Conservation (phyloP, 2,113 vertebrate species). For the Scophthalmus maximus region DNA sequence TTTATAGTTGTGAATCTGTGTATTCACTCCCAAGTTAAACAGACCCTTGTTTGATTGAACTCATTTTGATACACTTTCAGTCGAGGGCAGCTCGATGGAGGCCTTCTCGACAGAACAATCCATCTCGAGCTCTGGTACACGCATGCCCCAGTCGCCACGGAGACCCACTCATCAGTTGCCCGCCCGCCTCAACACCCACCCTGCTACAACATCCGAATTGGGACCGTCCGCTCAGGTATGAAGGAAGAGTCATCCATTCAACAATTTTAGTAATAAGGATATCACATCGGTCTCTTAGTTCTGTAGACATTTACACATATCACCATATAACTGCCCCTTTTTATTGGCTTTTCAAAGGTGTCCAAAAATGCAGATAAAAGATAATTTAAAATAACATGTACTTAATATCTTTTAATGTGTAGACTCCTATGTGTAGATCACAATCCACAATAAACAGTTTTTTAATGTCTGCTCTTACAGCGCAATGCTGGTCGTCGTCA, state of each 20-base stretch:
- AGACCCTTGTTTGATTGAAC: neutral
- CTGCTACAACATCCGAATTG: slow-evolving; percentile 89
- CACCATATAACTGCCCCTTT: too few species aligned
- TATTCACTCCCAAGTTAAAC: neutral
- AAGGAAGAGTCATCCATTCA: neutral
- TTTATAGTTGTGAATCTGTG: neutral
- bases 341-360: too few species aligned
- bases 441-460: neutral
- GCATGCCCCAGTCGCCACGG: slow-evolving; percentile 90
- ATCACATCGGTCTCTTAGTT: too few species aligned
- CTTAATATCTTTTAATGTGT: too few species aligned
- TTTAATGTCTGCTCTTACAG: slow-evolving; percentile 54
- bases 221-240: slow-evolving; percentile 87
- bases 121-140: slow-evolving; percentile 86
- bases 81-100: slow-evolving; percentile 85
- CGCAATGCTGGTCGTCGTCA: slow-evolving; percentile 85
- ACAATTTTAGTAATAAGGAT: too few species aligned
- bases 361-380: too few species aligned
- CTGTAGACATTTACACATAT: too few species aligned
- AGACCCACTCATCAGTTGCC: slow-evolving; percentile 90
- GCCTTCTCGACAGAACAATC: slow-evolving; percentile 88
- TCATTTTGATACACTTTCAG: slow-evolving; percentile 69
- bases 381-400: too few species aligned
- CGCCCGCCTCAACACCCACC: slow-evolving; percentile 89
- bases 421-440: too few species aligned